phyloP scores from a whole-genome alignment of 1,140 invertebrate genomes.

The Lutraria rhynchaena region DNA sequence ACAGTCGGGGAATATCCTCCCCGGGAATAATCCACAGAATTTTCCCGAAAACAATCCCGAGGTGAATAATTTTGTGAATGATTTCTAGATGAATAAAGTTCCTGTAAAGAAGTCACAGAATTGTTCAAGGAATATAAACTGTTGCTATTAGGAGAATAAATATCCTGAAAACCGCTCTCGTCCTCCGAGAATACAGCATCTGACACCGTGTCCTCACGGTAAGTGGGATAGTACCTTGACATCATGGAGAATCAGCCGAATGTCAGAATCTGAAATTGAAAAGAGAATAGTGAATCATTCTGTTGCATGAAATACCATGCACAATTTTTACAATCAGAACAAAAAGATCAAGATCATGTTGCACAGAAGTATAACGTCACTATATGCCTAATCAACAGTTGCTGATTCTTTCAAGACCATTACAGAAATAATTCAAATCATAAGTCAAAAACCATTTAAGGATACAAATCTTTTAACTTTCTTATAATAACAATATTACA shows the following conservation, averaged over 20 bases:
- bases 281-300: no score
- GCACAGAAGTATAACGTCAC: no score
- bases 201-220: constrained; percentile 40
- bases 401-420: no score
- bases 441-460: no score
- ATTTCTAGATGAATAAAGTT: constrained; percentile 30
- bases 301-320: no score
- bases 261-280: not conserved
- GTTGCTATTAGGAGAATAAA: not conserved
- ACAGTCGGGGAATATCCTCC: constrained; percentile 42
- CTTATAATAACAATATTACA: no score
- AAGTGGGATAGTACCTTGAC: not conserved
- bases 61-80: constrained; percentile 11
- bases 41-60: not conserved
- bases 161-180: constrained; percentile 26
- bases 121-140: constrained; percentile 6
- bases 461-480: no score
- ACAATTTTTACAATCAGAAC: no score
- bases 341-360: no score
- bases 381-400: no score
- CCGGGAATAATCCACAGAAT: constrained; percentile 7
- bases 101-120: constrained; percentile 39
- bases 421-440: no score
- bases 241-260: not conserved
- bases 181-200: constrained; percentile 49